Evolutionary conservation across 2,113 vertebrate genomes (phyloP).

Genomic region (Pavo muticus): DNA sequence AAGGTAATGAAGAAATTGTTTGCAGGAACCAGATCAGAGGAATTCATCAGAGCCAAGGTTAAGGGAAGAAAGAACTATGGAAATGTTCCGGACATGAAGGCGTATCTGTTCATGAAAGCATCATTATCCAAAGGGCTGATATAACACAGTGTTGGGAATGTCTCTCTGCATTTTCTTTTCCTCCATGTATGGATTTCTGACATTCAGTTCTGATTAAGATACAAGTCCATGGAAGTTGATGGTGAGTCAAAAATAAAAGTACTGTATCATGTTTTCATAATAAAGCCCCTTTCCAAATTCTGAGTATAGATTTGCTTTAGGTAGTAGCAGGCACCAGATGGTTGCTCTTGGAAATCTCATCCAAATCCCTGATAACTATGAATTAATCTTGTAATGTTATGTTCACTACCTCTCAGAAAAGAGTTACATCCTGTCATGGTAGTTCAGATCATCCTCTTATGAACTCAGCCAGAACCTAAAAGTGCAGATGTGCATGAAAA

Average conservation of each 20-base stretch:
- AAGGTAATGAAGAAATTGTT: neutral
- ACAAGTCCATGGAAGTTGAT: neutral
- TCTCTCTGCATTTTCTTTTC: neutral
- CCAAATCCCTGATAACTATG: neutral
- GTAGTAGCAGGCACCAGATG: neutral
- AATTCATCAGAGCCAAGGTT: neutral
- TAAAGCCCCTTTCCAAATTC: neutral
- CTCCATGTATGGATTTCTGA: neutral
- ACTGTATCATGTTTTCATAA: neutral
- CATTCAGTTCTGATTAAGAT: neutral
- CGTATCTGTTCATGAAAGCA: neutral
- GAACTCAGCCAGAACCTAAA: neutral
- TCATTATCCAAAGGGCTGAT: neutral
- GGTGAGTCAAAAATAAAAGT: neutral
- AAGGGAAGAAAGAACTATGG: neutral
- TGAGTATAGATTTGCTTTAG: neutral
- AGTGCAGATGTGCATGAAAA: neutral
- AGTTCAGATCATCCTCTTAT: neutral
- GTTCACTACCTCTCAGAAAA: neutral
- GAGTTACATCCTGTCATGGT: neutral
- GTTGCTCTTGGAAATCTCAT: neutral
- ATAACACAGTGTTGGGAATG: no score
- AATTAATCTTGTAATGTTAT: neutral
- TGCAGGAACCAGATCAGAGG: neutral
- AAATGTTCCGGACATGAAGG: neutral